These are phyloP conservation scores for Symphodus melops DNA, from an alignment of 2,113 vertebrate species.

Conservation along the genomic window DNA sequence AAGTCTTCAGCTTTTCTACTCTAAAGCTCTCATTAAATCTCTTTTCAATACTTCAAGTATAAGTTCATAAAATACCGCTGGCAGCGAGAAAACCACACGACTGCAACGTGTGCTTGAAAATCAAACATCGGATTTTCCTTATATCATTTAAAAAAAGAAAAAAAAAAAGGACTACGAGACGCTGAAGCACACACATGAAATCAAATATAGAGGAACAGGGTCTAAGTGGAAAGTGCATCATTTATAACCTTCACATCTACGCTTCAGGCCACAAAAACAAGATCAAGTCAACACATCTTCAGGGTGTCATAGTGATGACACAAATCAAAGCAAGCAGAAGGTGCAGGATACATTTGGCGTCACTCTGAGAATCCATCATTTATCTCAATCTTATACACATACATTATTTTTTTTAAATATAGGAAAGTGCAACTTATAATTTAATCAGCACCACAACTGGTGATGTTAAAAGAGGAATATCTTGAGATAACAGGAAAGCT, in stretches of 20 bases:
- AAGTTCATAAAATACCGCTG: constrained; percentile 48
- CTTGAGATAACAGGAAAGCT: no score
- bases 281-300: no score
- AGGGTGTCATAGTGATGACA: no score
- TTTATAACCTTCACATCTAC: no score
- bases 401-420: neutral
- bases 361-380: neutral
- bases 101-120: neutral
- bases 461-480: neutral
- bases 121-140: no score
- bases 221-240: no score
- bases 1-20: constrained; percentile 29
- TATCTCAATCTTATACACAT: neutral
- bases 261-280: no score
- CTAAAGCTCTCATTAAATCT: constrained; percentile 44
- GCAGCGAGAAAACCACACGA: constrained; percentile 13
- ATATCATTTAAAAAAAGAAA: no score
- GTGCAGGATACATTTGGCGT: neutral
- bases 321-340: neutral
- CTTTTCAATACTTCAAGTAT: constrained; percentile 54
- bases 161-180: no score
- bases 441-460: neutral
- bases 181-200: no score
- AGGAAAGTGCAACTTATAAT: neutral
- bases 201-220: no score